Conservation (phyloP, 1,140 invertebrate genomes). For the Drosophila lacertosa region DNA sequence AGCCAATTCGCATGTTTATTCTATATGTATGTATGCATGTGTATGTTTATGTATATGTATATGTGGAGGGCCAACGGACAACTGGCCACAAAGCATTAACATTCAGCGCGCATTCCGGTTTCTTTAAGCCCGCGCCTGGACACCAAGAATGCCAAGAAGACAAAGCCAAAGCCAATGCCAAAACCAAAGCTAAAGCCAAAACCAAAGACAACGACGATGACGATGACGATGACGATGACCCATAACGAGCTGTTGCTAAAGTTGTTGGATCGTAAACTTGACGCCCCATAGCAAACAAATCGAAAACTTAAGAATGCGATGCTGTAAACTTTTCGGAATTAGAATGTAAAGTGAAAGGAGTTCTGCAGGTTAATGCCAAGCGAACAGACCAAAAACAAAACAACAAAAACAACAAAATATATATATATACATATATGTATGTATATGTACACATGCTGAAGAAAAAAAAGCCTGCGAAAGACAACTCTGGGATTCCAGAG, state of each 20-base stretch:
- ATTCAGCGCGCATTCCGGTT: conserved; percentile 76
- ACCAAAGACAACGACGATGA: conserved; percentile 6
- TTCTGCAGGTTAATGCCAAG: conserved; percentile 76
- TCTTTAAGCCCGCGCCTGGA: conserved; percentile 32
- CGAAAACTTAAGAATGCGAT: conserved; percentile 67
- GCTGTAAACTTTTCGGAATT: conserved; percentile 76
- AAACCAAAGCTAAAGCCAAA: conserved; percentile 6
- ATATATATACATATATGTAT: too few relatives aligned
- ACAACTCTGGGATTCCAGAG: conserved; percentile 16
- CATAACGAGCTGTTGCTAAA: conserved; percentile 40
- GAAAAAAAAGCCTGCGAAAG: not conserved
- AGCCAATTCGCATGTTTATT: conserved; percentile 33
- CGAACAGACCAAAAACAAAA: conserved; percentile 30
- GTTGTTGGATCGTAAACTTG: conserved; percentile 40
- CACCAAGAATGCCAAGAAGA: conserved; percentile 52
- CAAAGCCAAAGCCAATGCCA: too few relatives aligned
- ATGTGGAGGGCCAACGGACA: conserved; percentile 14
- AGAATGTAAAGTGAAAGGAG: conserved; percentile 81
- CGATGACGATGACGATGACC: conserved; percentile 36
- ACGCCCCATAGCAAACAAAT: conserved; percentile 34
- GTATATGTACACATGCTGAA: too few relatives aligned
- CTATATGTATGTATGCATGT: too few relatives aligned
- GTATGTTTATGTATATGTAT: too few relatives aligned
- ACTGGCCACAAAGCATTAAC: conserved; percentile 63
- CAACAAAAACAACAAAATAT: not conserved